Conservation (phyloP, 1,140 invertebrate species). For the Drosophila neocordata region DNA sequence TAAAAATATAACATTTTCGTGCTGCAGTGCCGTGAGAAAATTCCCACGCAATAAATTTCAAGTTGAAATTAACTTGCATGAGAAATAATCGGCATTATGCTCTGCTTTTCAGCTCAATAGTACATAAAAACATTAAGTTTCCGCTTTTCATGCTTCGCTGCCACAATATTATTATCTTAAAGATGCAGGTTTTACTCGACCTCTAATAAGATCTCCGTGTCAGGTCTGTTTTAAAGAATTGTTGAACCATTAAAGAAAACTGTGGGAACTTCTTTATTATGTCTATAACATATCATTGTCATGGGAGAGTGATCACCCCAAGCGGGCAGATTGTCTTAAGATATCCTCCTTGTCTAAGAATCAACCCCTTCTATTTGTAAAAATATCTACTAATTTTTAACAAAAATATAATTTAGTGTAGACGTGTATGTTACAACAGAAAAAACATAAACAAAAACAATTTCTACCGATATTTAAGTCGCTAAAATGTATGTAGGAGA, state of each 20-base stretch:
- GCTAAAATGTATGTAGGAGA: too few relatives aligned
- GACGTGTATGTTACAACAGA: too few relatives aligned
- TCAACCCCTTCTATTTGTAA: too few relatives aligned
- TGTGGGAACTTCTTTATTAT: conserved; percentile 54
- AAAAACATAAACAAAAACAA: too few relatives aligned
- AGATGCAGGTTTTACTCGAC: conserved; percentile 9
- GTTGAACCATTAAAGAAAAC: conserved; percentile 60
- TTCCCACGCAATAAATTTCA: conserved; percentile 36
- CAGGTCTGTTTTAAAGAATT: conserved; percentile 50
- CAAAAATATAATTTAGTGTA: too few relatives aligned
- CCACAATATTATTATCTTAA: conserved; percentile 32
- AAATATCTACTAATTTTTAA: too few relatives aligned
- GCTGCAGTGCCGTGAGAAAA: conserved; percentile 30
- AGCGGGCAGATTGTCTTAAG: conserved; percentile 3
- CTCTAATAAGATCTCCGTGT: conserved; percentile 15
- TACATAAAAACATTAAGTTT: conserved; percentile 18
- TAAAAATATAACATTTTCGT: too few relatives aligned
- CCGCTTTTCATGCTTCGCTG: conserved; percentile 46
- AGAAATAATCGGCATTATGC: background rate
- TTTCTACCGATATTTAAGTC: too few relatives aligned
- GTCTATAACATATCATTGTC: conserved; percentile 50
- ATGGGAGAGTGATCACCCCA: conserved; percentile 63
- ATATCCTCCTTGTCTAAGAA: too few relatives aligned
- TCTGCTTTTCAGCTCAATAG: background rate
- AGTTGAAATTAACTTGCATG: background rate